Percentiles rank a stretch among this genome's conserved stretches.
Evolutionary conservation across 2,888 invertebrate species (phyloP).

Genomic region (Hesperia comma): DNA sequence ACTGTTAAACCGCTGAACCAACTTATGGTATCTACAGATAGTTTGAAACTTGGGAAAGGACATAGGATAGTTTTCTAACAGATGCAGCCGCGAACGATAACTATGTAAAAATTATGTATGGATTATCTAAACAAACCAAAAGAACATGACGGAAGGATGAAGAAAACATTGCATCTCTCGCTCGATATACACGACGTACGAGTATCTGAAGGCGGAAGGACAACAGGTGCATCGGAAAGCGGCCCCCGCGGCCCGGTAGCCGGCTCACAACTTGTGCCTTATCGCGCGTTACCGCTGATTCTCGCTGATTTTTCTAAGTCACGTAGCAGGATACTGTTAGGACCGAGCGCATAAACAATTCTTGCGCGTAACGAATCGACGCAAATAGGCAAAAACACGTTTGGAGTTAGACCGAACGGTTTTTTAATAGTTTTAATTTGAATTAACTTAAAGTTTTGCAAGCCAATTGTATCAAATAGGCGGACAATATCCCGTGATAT

Average conservation of each 20-base stretch:
- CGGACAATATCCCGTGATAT: too few relatives aligned
- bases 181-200: not conserved
- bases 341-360: conserved; percentile 13
- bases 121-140: not conserved
- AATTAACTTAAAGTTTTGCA: not conserved
- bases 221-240: conserved; percentile 54
- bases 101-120: not conserved
- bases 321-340: conserved; percentile 68
- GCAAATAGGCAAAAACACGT: conserved; percentile 30
- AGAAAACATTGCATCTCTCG: not conserved
- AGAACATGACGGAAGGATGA: too few relatives aligned
- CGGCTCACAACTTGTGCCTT: conserved; percentile 12
- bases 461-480: too few relatives aligned
- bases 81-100: too few relatives aligned
- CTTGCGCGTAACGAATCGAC: conserved; percentile 26
- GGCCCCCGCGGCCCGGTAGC: conserved; percentile 45
- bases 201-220: conserved; percentile 53
- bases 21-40: too few relatives aligned
- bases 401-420: conserved; percentile 7
- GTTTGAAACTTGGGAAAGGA: too few relatives aligned
- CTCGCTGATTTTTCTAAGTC: conserved; percentile 64
- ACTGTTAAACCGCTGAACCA: too few relatives aligned
- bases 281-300: conserved; percentile 9
- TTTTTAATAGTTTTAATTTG: not conserved
- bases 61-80: too few relatives aligned